Evolutionary conservation across 2,113 vertebrate species (phyloP), one percentile per base, ranked within the genome.

Genomic region (Toxostoma redivivum): DNA sequence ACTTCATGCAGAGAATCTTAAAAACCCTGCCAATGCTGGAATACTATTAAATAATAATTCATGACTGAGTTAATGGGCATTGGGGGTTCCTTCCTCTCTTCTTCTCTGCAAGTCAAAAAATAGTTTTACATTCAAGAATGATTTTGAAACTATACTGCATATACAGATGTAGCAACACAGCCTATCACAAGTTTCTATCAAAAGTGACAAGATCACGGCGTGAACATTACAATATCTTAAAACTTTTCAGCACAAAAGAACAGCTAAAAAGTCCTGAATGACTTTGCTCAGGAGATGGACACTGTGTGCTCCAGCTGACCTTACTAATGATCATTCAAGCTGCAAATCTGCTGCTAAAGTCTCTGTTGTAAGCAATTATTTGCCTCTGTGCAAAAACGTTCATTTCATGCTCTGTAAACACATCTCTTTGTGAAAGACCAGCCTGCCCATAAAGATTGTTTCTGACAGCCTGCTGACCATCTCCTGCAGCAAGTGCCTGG

Each of bases 391-490:
- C 94, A 98, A 97, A 98, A 98, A 97, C 76, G 95, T 97, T 98
- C 96, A 98, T 98, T 98, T 98, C 98, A 98, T 98, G 98, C 97
- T 97, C 96, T 95, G 97, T 98, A 98, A 98, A 97, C 97, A 97
- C 97, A 97, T 96, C 95, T 97, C 95, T 97, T 96, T 95, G 92
- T 92, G 94, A 97, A 97, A 97, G 94, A 96, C 87, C 88, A 95
- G 89, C 72, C 82, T 96, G 73, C 86, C 96, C 94, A 94, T 95
- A 96, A 97, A 97, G 97, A 95, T 73, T 94, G 74, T 73, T 95
- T 96, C 86, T 92, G 96, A 97, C 89, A 96, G 92, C 89, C 95
- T 92, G 31, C 93, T 88, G 83, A 96, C 95, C 95, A 97, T 91
- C 94, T 97, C 97, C 62, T 93, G 79, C 71, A 91, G 88, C 78